Base-by-base conservation (phyloP, 2,888 invertebrate species). In the Achlya flavicornis region DNA sequence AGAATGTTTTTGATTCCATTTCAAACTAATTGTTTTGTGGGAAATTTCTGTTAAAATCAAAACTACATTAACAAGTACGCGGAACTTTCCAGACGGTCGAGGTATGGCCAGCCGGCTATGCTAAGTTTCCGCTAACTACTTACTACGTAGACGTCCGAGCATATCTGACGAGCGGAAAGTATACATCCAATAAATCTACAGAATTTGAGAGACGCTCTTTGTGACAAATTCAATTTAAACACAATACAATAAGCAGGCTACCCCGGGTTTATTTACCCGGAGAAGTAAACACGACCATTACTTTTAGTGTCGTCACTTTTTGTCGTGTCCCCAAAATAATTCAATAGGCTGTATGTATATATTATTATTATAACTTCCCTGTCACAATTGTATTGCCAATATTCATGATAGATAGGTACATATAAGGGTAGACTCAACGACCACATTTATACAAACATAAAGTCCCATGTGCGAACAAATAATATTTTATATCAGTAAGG, bases 221-320 rank as follows among this genome's bases (percentile, higher is more conserved):
- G 77, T 74, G 74, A 76, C 72, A 78, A 80, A 80, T 72, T 81
- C 75, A 75, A 81, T 83, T 80, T 73, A 68, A 66, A 76, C 75
- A 81, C 79, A 83, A 79, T 80, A 76, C 78, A 76, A 72, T 76
- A 73, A 10, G 53, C 53, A 3, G 19, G 53, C 65, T 72, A n/a
- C 70, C 66, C 53, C 57, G 66, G 75, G 76, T 78, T 77, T 80
- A 76, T 79, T 78, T 74, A 70, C 68, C 65, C 69, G 69, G 68
- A 69, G 69, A 72, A 10, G n/a, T 19, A 71, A 64, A 72, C 65
- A 70, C 62, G 62, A 67, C 78, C 76, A 79, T 78, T 77, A 78
- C 66, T 70, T 74, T 73, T 53, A 53, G 4, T 5, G 16, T 19
- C 16, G 11, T 19, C 8, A 53, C 19, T 19, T 53, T 48, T 53